Conservation (phyloP, 1,140 invertebrate genomes). For the Latrodectus geometricus region DNA sequence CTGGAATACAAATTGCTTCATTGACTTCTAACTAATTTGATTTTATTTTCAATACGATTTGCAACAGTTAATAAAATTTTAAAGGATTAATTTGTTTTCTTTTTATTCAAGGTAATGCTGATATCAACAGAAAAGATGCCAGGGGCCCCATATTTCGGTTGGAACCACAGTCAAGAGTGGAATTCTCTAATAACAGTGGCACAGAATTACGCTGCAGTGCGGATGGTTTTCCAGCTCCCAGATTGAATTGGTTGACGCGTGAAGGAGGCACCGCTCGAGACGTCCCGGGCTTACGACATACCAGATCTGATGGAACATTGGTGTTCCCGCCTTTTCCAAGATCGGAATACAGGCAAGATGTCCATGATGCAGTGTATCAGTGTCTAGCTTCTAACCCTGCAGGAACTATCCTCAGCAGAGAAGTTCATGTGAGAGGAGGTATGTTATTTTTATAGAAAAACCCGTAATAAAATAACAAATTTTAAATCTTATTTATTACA, state of each 20-base stretch:
- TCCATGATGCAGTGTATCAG: slow-evolving; percentile 69
- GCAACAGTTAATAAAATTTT: too few species aligned
- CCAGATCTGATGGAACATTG: slow-evolving; percentile 69
- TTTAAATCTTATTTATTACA: too few species aligned
- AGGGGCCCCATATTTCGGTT: slow-evolving; percentile 88
- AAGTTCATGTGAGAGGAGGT: slow-evolving; percentile 86
- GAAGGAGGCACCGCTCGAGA: slow-evolving; percentile 77
- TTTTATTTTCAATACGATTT: too few species aligned
- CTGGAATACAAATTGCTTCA: too few species aligned
- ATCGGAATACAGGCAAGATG: slow-evolving; percentile 72
- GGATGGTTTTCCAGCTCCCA: slow-evolving; percentile 87
- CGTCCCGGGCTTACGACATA: slow-evolving; percentile 78
- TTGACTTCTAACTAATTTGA: too few species aligned
- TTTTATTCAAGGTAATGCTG: background rate
- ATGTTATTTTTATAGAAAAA: slow-evolving; percentile 66
- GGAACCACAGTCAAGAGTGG: slow-evolving; percentile 89
- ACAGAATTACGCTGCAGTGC: slow-evolving; percentile 92
- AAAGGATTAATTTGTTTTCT: background rate
- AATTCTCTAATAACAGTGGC: slow-evolving; percentile 94
- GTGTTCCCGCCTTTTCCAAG: slow-evolving; percentile 68
- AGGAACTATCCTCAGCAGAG: slow-evolving; percentile 81
- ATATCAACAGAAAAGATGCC: slow-evolving; percentile 26
- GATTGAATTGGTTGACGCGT: slow-evolving; percentile 81
- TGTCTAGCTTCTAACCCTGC: slow-evolving; percentile 82
- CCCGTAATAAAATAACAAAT: too few species aligned